Conservation (phyloP, 2,888 invertebrate genomes). For the Melitaea athalia region DNA sequence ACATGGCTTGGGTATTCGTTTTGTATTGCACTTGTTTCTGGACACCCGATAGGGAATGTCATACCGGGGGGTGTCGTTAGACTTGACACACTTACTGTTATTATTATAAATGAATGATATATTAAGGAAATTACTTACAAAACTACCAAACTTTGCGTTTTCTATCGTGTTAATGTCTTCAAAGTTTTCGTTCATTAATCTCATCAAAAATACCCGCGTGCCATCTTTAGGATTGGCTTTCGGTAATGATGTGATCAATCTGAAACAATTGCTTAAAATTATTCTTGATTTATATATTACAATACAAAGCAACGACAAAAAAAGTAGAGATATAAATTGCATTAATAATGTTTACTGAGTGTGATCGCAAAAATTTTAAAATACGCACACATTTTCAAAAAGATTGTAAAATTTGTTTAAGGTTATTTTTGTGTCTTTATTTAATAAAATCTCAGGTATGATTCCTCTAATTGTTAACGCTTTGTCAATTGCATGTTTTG, state of each 20-base stretch:
- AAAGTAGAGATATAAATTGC: neutral
- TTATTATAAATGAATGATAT: neutral
- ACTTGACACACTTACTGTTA: too few species aligned
- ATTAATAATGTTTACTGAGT: neutral
- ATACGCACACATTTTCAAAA: neutral
- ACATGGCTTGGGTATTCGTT: too few species aligned
- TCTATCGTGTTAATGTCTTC: neutral
- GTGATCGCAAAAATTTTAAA: neutral
- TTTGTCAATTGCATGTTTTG: slow-evolving; percentile 60
- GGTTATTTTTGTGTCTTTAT: neutral
- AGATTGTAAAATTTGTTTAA: neutral
- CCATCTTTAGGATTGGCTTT: neutral
- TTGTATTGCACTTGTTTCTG: too few species aligned
- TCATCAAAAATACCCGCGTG: neutral
- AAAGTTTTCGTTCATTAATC: neutral
- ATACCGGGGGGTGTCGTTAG: too few species aligned
- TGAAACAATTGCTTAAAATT: neutral
- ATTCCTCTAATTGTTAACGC: neutral
- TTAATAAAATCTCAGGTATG: neutral
- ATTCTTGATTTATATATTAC: neutral
- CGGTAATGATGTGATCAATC: neutral
- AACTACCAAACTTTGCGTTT: neutral
- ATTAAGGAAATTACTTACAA: neutral
- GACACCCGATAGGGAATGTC: too few species aligned
- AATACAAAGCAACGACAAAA: neutral